These are phyloP conservation scores for Nomada fabriciana DNA, from an alignment of 2,888 invertebrate genomes.

Conservation along the genomic window DNA sequence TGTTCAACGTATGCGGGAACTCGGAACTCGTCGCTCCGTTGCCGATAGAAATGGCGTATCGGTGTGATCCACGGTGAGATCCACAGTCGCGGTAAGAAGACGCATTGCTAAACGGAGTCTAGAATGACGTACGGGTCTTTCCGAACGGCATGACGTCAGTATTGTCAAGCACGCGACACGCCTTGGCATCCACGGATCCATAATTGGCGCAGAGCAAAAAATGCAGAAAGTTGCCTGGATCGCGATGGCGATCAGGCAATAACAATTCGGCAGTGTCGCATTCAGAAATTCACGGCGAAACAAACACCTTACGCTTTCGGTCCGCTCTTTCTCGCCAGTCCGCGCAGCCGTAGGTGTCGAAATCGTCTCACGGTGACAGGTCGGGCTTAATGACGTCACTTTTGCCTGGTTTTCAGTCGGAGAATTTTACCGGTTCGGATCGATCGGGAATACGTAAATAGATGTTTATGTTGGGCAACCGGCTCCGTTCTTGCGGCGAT, in stretches of 20 bases:
- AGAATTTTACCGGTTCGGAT: constrained; percentile 45
- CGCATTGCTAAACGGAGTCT: constrained; percentile 10
- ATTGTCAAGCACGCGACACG: constrained; percentile 26
- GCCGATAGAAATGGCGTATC: background rate
- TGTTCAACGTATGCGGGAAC: background rate
- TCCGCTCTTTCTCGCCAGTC: constrained; percentile 37
- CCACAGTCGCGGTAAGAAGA: constrained; percentile 14
- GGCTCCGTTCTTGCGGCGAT: background rate
- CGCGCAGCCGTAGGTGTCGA: constrained; percentile 36
- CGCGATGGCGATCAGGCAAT: constrained; percentile 16
- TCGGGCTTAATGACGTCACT: constrained; percentile 64
- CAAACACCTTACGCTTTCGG: constrained; percentile 27
- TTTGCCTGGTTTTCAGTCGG: constrained; percentile 31
- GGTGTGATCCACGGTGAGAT: constrained; percentile 10
- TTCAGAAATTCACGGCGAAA: constrained; percentile 14
- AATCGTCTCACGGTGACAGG: constrained; percentile 59
- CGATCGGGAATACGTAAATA: constrained; percentile 33
- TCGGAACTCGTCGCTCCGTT: background rate
- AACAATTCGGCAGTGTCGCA: background rate
- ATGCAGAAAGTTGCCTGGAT: constrained; percentile 26
- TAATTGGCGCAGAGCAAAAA: constrained; percentile 33
- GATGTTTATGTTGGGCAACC: constrained; percentile 19
- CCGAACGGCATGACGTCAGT: constrained; percentile 29
- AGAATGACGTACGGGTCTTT: constrained; percentile 30
- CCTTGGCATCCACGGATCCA: background rate